Evolutionary conservation across 1,140 invertebrate genomes (phyloP).

Genomic region (Eupristina koningsbergeri): DNA sequence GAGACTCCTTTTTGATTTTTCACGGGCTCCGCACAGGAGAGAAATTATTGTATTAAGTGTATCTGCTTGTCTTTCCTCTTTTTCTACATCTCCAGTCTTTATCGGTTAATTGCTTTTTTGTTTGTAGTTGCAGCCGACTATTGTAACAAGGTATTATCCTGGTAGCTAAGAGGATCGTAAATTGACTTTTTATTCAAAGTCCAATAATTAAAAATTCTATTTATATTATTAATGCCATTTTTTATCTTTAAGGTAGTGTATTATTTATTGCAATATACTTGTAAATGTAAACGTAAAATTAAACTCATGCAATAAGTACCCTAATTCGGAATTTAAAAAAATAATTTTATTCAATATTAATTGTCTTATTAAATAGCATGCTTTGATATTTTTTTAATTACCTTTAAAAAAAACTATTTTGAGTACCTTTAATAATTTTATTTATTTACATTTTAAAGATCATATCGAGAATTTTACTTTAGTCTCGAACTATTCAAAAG

Average conservation of each 20-base stretch:
- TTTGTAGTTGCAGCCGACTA: neutral
- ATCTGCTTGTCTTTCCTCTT: neutral
- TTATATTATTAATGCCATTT: neutral
- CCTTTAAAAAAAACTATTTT: neutral
- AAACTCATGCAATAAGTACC: neutral
- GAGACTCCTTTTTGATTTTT: neutral
- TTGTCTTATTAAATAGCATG: neutral
- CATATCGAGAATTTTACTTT: neutral
- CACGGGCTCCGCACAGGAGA: neutral
- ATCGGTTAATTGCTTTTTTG: neutral
- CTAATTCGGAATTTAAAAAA: neutral
- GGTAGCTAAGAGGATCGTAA: neutral
- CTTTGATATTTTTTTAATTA: neutral
- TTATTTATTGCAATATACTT: no score
- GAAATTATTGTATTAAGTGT: conserved; percentile 10
- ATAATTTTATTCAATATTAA: neutral
- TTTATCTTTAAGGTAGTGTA: neutral
- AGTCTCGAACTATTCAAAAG: neutral
- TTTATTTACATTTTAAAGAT: neutral
- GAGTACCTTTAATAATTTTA: neutral
- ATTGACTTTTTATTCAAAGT: neutral
- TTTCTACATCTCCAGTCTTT: neutral
- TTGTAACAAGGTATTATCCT: neutral
- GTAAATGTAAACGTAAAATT: neutral
- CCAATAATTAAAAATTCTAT: neutral